phyloP scores from a whole-genome alignment of 2,888 invertebrate species.

The Apamea sordens region DNA sequence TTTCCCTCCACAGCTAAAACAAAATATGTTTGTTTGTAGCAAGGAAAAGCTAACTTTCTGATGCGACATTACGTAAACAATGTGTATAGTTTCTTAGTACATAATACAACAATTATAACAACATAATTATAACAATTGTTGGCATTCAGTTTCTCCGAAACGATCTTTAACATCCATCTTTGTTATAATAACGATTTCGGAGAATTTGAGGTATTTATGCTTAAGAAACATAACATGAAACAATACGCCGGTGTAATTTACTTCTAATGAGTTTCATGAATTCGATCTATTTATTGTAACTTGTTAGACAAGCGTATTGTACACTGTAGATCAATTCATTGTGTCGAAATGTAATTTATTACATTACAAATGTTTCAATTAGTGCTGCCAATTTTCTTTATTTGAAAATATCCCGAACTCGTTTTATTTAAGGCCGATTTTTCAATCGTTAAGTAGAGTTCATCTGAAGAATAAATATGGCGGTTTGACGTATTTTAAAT shows the following conservation, averaged over 20 bases:
- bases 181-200: slow-evolving; percentile 7
- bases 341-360: neutral
- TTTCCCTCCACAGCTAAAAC: neutral
- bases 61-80: too few relatives aligned
- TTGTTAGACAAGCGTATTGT: neutral
- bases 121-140: neutral
- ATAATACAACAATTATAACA: too few relatives aligned
- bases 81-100: neutral
- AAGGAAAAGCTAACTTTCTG: neutral
- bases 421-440: neutral
- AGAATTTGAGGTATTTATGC: neutral
- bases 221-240: neutral
- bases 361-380: neutral
- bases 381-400: too few relatives aligned
- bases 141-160: neutral
- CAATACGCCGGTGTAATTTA: neutral
- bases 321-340: neutral
- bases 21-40: neutral
- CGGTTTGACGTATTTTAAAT: too few relatives aligned
- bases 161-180: slow-evolving; percentile 3
- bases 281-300: neutral
- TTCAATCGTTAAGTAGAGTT: neutral
- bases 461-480: too few relatives aligned
- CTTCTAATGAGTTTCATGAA: slow-evolving; percentile 19
- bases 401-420: neutral